Evolutionary conservation across 2,113 vertebrate genomes (phyloP).

Genomic region (Campylorhamphus procurvoides): DNA sequence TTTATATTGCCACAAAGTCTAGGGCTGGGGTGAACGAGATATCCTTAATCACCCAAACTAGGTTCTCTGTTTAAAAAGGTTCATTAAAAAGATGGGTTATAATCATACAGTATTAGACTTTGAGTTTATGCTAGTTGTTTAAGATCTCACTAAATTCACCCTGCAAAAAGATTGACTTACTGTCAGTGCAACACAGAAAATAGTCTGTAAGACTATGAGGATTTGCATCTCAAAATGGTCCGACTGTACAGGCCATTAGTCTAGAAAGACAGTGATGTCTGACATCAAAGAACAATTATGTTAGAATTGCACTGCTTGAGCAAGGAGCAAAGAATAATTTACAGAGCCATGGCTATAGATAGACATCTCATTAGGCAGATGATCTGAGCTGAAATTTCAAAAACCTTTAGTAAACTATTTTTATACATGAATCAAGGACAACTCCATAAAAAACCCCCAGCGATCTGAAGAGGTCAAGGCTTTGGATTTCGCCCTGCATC

Average conservation of each 20-base stretch:
- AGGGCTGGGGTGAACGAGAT: neutral
- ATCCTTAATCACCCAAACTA: neutral
- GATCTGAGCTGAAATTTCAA: constrained; percentile 18
- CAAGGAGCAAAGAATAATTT: neutral
- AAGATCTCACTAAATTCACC: neutral
- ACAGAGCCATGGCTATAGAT: neutral
- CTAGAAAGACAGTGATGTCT: neutral
- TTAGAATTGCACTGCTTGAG: neutral
- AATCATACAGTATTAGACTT: neutral
- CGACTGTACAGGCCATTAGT: neutral
- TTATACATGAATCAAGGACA: neutral
- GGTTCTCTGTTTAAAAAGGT: neutral
- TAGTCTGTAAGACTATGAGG: neutral
- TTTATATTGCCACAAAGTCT: neutral
- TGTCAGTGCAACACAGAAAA: neutral
- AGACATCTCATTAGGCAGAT: constrained; percentile 12
- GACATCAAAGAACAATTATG: neutral
- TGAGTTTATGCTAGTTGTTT: neutral
- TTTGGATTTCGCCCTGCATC: neutral
- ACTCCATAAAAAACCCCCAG: neutral
- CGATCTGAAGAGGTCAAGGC: neutral
- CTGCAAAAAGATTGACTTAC: neutral
- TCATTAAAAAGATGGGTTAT: neutral
- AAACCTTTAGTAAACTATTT: constrained; percentile 32
- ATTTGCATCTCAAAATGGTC: neutral